Conservation (phyloP, 2,888 invertebrate species). For the Calliscelio sp. region DNA sequence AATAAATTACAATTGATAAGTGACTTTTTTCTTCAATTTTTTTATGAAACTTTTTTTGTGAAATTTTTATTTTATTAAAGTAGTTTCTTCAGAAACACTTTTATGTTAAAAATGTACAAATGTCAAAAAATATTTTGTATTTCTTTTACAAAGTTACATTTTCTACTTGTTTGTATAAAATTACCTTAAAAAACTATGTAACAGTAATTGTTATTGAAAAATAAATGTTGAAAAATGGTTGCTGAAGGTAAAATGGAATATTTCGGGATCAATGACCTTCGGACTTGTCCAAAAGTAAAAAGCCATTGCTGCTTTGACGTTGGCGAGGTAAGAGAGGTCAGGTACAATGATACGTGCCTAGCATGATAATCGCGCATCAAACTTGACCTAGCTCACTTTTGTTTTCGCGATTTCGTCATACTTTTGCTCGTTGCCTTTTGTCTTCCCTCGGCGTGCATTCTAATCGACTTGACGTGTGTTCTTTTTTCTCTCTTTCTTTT, state of each 20-base stretch:
- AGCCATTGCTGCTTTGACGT: constrained; percentile 53
- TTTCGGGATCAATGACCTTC: constrained; percentile 66
- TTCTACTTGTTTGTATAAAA: too few species aligned
- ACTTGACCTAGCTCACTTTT: constrained; percentile 67
- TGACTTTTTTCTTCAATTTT: too few species aligned
- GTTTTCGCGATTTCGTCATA: constrained; percentile 69
- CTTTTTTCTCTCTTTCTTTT: constrained; percentile 14
- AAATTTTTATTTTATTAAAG: too few species aligned
- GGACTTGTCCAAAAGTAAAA: constrained; percentile 52
- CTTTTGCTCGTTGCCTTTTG: constrained; percentile 52
- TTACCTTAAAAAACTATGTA: too few species aligned
- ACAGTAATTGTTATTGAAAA: too few species aligned
- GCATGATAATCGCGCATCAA: constrained; percentile 63
- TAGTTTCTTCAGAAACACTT: too few species aligned
- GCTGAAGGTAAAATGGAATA: constrained; percentile 12
- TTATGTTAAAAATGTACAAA: too few species aligned
- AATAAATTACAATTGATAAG: background rate
- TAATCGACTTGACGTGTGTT: too few species aligned
- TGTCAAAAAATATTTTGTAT: too few species aligned
- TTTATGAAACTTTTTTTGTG: too few species aligned
- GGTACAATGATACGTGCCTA: constrained; percentile 63
- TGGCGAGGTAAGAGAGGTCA: constrained; percentile 66
- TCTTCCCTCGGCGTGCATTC: constrained; percentile 47
- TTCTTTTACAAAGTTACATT: too few species aligned
- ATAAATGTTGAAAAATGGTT: too few species aligned